Base-by-base conservation (phyloP, 1,140 invertebrate genomes). In the Atta colombica region DNA sequence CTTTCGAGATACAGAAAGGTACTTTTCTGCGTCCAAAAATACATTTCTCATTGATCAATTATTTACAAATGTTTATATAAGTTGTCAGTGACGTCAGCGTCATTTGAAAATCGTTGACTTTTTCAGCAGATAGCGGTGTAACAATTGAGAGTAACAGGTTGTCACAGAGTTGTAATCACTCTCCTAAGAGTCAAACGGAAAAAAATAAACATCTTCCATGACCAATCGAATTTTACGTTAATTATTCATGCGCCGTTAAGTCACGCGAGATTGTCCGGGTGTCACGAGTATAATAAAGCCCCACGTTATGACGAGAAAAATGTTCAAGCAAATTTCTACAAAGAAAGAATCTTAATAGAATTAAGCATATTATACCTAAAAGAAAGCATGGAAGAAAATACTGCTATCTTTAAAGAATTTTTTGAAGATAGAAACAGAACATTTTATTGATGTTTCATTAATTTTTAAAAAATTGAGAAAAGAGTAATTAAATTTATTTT, bases 161-260 rank as follows among this genome's bases (percentile, higher is more conserved):
- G 80, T 45, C 71, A 31, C 31, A 69, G 31, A 60, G 28, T 66
- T 39, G 31, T 60, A 71, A 66, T 16, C 39, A 12, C 35, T 35
- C 55, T 39, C 49, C 8, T 21, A 6, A 18, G 12, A 63, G 25
- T 45, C 25, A 71, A 28, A 66, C 58, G 78, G 69, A 82, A 81
- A 21, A 77, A 72, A 49, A 66, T 60, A 35, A 55, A 28, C 80
- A 77, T 90, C 81, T 90, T 85, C 89, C 92, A 92, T 93, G 91
- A 94, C 92, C 90, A 90, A 94, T 93, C 89, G 91, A 93, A 93
- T 94, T 93, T 93, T 91, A 94, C 92, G 93, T 94, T 92, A 94
- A 94, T 94, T 94, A 94, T 93, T 87, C 88, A 91, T 92, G 92
- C 91, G 87, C 94, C 91, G 92, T 94, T 94, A 94, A 93, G 90